Evolutionary conservation across 1,140 invertebrate species (phyloP), one percentile per base, ranked within the genome.

Genomic region (Drosophila erecta): DNA sequence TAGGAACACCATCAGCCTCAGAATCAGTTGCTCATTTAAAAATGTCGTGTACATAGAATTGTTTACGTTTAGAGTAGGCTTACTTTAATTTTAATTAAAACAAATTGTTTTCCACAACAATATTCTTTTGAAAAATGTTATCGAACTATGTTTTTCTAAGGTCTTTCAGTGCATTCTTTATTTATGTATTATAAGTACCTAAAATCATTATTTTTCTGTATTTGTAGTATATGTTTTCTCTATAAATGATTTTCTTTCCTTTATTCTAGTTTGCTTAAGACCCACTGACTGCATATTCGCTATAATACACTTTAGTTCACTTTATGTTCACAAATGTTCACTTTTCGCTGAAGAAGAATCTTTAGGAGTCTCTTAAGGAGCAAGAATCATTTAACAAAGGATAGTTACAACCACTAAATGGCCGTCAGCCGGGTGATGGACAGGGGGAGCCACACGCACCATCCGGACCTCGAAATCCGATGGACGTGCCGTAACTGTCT

Each of bases 361-460:
- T 1, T 0, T 38, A 14, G 3, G 0, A 14, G 5, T n/a, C 11
- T 14, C 14, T 38, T 5, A 14, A 38, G 3, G 4, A 4, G 14
- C 6, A 8, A 15, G 1, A 30, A 30, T 30, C 7, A 8, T 30
- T 24, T 24, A 24, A 24, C 4, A 4, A 30, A 30, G 8, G 2
- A 10, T 30, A 30, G 30, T 8, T 10, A 10, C 30, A 10, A 30
- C 3, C 4, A 20, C 20, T 20, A 11, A 17, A 44, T 46, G 44
- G 47, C 47, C 47, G 47, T 50, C 47, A 50, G 47, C 47, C 30
- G 47, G 47, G 47, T 50, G 27, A 33, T 33, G 47, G 47, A 50
- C n/a, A 46, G 43, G 43, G 20, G 43, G 24, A 33, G 0, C 27
- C 3, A 15, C 24, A 1, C 10, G 24, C 8, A 33, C 47, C 46